Base-by-base conservation (phyloP, 2,797 vertebrate genomes). In the Eulemur mongoz region DNA sequence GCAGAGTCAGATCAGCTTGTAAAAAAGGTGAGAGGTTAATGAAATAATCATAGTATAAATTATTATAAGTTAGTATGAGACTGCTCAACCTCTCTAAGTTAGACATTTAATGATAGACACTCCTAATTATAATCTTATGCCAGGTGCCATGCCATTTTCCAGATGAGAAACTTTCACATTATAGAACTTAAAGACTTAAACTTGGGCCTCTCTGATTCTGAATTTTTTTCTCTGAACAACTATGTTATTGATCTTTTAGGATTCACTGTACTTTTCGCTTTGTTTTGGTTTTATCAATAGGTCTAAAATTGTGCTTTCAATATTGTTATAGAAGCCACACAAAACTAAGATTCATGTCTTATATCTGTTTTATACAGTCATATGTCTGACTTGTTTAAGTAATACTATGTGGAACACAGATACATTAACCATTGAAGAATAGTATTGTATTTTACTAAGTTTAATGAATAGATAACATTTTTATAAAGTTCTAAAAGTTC, bases 401-500 rank as follows among this genome's bases (percentile, higher is more conserved):
- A 63, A 72, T 38, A 89, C 52, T 76, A 23, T 12, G 18, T 45
- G 45, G 30, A 91, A 89, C 72, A 83, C 14, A 72, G 70, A n/a
- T 11, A 30, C 32, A 59, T 35, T 48, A 73, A 61, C 35, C 25
- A 15, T 7, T 8, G 11, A 63, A 80, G 25, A 4, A 54, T 48
- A 65, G n/a, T 86, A 70, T 69, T 38, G 52, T 25, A 57, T 86
- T 89, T 63, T 50, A 63, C 72, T 75, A 81, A 89, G 8, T 63
- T 50, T 87, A 80, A 38, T 70, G 45, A 91, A 70, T 84, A 50
- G 7, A 38, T 57, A 75, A 50, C n/a, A 57, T 50, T 84, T 88
- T 54, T 50, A 48, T 7, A 50, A 80, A 78, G 5, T 13, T 4
- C 52, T 45, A 20, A 32, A 87, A 45, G 35, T 27, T 65, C 52